Evolutionary conservation across 2,797 vertebrate genomes (phyloP), one percentile per base, ranked within the genome.

Genomic region (Chiloscyllium punctatum): DNA sequence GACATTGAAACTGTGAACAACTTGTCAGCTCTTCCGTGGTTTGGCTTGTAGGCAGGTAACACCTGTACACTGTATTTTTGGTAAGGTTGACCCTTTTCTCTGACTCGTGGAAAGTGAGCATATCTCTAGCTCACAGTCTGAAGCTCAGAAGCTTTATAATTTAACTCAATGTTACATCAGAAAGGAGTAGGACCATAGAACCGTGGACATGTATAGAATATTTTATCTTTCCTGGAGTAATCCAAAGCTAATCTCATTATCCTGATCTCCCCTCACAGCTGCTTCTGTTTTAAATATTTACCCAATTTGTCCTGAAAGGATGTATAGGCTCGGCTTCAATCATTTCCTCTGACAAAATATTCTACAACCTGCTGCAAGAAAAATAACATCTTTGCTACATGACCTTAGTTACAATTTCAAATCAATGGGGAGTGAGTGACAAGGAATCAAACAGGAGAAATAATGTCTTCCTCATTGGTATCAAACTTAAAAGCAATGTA

Each of bases 231-330:
- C 62, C 66, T 37, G 42, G 66, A 66, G 4, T 25, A 69, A 69
- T 92, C 66, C 62, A 92, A 92, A 42, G 69, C 62, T 69, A 69
- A 92, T 92, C 33, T 33, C 53, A 91, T 91, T 91, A 62, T 33
- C 42, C 6, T 23, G 42, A 21, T 2, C 57, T 37, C 66, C 69
- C 90, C 18, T 66, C 62, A 92, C 68, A 42, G 53, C 16, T 27
- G 8, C 90, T 68, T 68, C 33, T 21, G 90, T 3, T 92, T 68
- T 92, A 21, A n/a, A 66, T 21, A 92, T 13, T 92, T 30, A 92
- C 42, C 21, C 90, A 25, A 69, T 37, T 92, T 42, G 69, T 6
- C 2, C 7, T 69, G n/a, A 4, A 27, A 25, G 57, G 66, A 92
- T 92, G 23, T 21, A 33, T 66, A 37, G 18, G 7, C 37, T 48